phyloP scores from a whole-genome alignment of 2,888 invertebrate genomes.

The Uloborus plumipes region DNA sequence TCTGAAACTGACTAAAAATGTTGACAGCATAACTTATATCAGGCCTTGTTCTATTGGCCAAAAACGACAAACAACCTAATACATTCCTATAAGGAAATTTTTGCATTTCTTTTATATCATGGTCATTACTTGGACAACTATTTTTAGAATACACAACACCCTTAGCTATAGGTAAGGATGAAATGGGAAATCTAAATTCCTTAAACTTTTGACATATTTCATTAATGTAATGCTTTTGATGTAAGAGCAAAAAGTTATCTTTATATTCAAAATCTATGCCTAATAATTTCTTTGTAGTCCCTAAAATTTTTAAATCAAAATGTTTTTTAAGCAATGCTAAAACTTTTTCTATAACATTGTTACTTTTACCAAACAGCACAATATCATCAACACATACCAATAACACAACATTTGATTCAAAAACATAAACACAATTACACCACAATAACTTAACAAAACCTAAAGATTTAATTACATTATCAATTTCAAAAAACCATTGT shows the following conservation, averaged over 20 bases:
- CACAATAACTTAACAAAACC: slow-evolving; percentile 1
- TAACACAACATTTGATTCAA: not conserved
- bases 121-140: not conserved
- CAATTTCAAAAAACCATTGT: slow-evolving; percentile 12
- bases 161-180: slow-evolving; percentile 19
- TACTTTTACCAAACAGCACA: slow-evolving; percentile 9
- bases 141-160: not conserved
- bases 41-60: not conserved
- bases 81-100: slow-evolving; percentile 9
- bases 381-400: slow-evolving; percentile 17
- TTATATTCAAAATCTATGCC: not conserved
- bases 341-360: slow-evolving; percentile 6
- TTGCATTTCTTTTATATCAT: not conserved
- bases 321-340: not conserved
- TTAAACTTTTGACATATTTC: slow-evolving; percentile 13
- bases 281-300: slow-evolving; percentile 12
- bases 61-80: not conserved
- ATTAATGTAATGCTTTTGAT: not conserved
- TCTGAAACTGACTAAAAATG: slow-evolving; percentile 14
- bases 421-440: slow-evolving; percentile 21
- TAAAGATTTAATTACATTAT: not conserved
- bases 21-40: slow-evolving; percentile 13
- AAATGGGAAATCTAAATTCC: not conserved
- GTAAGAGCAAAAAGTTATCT: not conserved
- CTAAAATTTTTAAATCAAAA: slow-evolving; percentile 14